These are phyloP conservation scores for Protonibea diacanthus DNA, from an alignment of 2,797 vertebrate genomes.

Conservation along the genomic window DNA sequence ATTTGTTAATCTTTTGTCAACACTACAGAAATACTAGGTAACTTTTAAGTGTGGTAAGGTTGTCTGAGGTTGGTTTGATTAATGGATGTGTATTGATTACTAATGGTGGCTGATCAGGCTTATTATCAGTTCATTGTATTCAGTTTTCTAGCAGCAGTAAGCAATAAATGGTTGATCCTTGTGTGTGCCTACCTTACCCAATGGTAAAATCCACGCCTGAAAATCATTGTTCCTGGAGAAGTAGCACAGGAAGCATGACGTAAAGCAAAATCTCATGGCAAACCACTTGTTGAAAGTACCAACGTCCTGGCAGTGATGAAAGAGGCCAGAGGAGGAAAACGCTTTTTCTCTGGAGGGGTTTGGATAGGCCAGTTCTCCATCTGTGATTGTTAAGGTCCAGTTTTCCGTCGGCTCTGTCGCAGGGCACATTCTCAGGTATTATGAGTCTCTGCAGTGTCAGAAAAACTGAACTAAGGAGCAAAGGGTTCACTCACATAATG, in stretches of 20 bases:
- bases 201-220: neutral
- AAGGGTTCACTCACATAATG: conserved; percentile 40
- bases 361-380: conserved; percentile 46
- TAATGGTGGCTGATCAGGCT: no score
- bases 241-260: conserved; percentile 2
- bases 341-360: conserved; percentile 17
- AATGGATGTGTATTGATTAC: no score
- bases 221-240: conserved; percentile 19
- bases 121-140: no score
- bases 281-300: conserved; percentile 28
- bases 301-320: conserved; percentile 23
- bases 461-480: conserved; percentile 9
- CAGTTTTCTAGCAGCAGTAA: no score
- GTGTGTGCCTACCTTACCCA: neutral
- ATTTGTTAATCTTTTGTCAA: no score
- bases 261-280: conserved; percentile 19
- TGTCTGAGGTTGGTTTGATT: no score
- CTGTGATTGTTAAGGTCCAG: conserved; percentile 54
- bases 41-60: no score
- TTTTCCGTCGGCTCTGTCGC: conserved; percentile 52
- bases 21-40: no score
- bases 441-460: conserved; percentile 42
- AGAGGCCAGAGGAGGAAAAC: conserved; percentile 38
- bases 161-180: no score
- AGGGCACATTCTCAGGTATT: conserved; percentile 38